Evolutionary conservation across 2,113 vertebrate species (phyloP), one percentile per base, ranked within the genome.

Genomic region (Castor canadensis): DNA sequence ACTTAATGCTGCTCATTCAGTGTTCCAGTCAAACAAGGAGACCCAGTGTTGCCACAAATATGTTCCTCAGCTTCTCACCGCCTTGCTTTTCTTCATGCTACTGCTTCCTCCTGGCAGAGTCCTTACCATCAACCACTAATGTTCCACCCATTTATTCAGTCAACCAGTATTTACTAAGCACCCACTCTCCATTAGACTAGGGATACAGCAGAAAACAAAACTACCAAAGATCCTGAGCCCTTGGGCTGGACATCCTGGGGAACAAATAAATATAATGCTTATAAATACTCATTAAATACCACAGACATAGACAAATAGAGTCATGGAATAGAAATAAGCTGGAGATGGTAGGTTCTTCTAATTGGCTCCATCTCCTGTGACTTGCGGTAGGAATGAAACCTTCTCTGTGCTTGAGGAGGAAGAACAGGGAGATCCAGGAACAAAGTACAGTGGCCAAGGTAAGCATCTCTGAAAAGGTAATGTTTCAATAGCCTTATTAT

Each of bases 331-430:
- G n/a, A 40, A 16, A 12, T 35, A 54, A 28, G 4, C 38, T 64
- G 30, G 28, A 96, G 62, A 86, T 95, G 91, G 66, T 75, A 54
- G 43, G 35, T 82, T 90, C 82, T 94, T 84, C 87, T 95, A 62
- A 96, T 91, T 90, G 97, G 86, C 83, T 88, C 49, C 35, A 91
- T 94, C 81, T 43, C 43, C 91, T 91, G 84, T 92, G 82, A 66
- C 56, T 93, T 92, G 67, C 80, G 79, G 77, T 85, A 97, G 56
- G 35, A 82, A 79, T 45, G 16, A 75, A 75, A 75, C n/a, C 82
- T 94, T 96, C 30, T 71, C 20, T 85, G 35, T 89, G n/a, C 26
- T 62, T 81, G 16, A 79, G 43, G 43, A 77, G 1, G 28, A 75
- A 84, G 9, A 32, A 28, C 38, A 88, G 45, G 8, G 45, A 40